Conservation (phyloP, 1,140 invertebrate species). For the Dendroctonus ponderosae region DNA sequence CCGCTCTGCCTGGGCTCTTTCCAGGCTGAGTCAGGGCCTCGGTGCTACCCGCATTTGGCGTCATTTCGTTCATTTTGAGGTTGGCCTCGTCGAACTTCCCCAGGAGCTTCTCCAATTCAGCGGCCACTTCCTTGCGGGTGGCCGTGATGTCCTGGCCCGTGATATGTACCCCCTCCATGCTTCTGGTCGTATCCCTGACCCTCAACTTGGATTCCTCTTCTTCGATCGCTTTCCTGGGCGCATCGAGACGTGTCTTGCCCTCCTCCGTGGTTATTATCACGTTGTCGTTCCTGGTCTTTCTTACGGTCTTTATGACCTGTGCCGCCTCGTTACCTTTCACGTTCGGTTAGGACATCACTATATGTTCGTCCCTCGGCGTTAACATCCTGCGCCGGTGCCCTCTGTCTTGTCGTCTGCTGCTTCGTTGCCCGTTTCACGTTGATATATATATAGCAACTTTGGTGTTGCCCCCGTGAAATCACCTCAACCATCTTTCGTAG, state of each 20-base stretch:
- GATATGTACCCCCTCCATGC: conserved; percentile 11
- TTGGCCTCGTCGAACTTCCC: not conserved
- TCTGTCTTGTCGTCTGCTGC: not conserved
- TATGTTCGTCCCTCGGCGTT: not conserved
- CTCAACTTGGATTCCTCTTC: not conserved
- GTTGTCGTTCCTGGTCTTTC: conserved; percentile 17
- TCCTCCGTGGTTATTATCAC: conserved; percentile 13
- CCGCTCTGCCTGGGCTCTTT: not conserved
- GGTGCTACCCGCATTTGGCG: not conserved
- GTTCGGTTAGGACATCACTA: not conserved
- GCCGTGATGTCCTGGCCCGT: conserved; percentile 8
- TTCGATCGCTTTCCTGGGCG: not conserved
- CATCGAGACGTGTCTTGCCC: conserved; percentile 1
- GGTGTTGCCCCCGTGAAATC: not conserved
- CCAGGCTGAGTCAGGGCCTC: conserved; percentile 7
- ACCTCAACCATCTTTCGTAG: conserved; percentile 1
- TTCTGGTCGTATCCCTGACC: not conserved
- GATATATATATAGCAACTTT: not conserved
- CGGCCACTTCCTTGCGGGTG: not conserved
- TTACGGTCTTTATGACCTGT: not conserved
- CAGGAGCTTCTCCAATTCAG: not conserved
- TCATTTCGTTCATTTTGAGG: conserved; percentile 10
- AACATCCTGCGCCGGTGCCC: not conserved
- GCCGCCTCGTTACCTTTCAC: not conserved
- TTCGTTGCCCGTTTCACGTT: not conserved